A percentile compares a stretch with the other conserved stretches of the same genome.
Evolutionary conservation across 2,113 vertebrate genomes (phyloP).

Genomic region (Tragelaphus imberbis): DNA sequence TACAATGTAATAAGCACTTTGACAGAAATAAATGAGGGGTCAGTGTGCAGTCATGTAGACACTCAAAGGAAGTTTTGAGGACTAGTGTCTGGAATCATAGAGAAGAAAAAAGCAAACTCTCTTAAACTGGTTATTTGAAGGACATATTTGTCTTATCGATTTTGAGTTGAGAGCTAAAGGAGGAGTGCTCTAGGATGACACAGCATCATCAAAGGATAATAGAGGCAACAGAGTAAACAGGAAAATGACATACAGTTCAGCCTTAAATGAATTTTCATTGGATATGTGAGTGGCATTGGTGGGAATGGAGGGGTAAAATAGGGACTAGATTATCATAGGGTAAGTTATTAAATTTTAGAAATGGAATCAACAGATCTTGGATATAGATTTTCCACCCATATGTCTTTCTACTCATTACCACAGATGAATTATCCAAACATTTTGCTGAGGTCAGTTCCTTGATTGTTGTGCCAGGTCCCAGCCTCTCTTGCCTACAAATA

Average conservation of each 20-base stretch:
- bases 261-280: background rate
- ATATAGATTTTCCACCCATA: background rate
- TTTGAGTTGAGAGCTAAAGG: background rate
- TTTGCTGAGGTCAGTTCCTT: background rate
- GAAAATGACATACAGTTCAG: background rate
- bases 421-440: background rate
- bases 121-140: background rate
- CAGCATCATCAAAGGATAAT: background rate
- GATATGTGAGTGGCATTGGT: background rate
- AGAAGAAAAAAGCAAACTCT: background rate
- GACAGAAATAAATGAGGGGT: background rate
- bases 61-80: background rate
- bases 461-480: background rate
- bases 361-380: background rate
- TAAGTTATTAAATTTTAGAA: background rate
- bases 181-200: background rate
- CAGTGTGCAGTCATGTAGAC: background rate
- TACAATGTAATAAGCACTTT: background rate
- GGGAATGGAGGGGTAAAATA: background rate
- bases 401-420: background rate
- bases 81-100: background rate
- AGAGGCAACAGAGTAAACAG: background rate
- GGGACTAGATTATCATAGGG: background rate
- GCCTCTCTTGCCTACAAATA: background rate
- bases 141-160: background rate